Conservation (phyloP, 2,888 invertebrate genomes). For the Drosophila leonis region DNA sequence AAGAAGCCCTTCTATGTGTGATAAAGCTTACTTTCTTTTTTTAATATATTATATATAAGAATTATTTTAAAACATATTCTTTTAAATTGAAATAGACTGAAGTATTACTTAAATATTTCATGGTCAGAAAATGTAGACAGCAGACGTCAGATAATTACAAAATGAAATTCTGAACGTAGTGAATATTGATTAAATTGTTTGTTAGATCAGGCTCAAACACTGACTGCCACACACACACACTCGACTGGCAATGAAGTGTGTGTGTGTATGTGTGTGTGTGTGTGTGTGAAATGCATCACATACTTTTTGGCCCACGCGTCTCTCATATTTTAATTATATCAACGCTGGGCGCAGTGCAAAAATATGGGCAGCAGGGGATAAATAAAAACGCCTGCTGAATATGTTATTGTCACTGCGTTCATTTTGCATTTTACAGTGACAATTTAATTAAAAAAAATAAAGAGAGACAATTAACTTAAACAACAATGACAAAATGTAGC, state of each 20-base stretch:
- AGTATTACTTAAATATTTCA: neutral
- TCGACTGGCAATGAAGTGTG: neutral
- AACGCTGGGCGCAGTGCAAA: neutral
- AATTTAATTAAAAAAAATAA: conserved; percentile 41
- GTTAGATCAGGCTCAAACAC: neutral
- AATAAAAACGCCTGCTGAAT: conserved; percentile 20
- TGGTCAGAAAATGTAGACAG: neutral
- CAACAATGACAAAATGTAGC: conserved; percentile 7
- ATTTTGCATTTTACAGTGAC: conserved; percentile 23
- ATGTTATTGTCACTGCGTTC: conserved; percentile 28
- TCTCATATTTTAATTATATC: conserved; percentile 14
- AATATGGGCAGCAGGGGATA: conserved; percentile 5
- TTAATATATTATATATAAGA: too few relatives aligned
- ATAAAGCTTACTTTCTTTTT: too few relatives aligned
- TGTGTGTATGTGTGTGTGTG: neutral
- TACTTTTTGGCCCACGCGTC: neutral
- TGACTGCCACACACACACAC: neutral
- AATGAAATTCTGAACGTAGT: neutral
- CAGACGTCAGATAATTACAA: neutral
- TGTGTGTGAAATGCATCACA: neutral
- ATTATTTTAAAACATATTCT: neutral
- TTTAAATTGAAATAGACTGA: neutral
- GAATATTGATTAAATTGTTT: conserved; percentile 5
- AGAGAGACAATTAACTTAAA: conserved; percentile 14
- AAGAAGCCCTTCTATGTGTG: too few relatives aligned